phyloP scores from a whole-genome alignment of 2,888 invertebrate genomes.

The Empis livida region DNA sequence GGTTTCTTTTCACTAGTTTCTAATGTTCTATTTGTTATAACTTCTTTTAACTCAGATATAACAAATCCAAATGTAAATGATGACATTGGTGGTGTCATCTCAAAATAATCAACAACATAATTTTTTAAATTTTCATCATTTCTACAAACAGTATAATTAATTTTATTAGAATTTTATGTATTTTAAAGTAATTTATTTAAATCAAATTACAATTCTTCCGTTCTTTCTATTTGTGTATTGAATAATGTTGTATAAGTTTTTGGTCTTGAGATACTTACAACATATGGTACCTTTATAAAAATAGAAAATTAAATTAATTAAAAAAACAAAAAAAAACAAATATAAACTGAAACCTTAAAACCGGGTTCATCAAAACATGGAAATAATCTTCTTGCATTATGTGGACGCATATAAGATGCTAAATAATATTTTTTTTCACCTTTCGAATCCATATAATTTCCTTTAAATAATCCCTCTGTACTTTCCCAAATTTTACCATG shows the following conservation, averaged over 20 bases:
- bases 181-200: background rate
- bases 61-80: constrained; percentile 62
- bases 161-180: background rate
- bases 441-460: constrained; percentile 42
- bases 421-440: constrained; percentile 40
- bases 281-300: constrained; percentile 49
- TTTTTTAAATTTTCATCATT: constrained; percentile 19
- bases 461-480: constrained; percentile 57
- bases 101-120: constrained; percentile 55
- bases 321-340: no score
- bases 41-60: constrained; percentile 47
- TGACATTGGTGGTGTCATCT: constrained; percentile 60
- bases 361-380: constrained; percentile 73
- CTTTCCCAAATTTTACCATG: constrained; percentile 50
- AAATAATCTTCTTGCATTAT: constrained; percentile 61
- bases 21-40: constrained; percentile 11
- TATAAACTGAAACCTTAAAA: constrained; percentile 44
- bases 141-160: constrained; percentile 1
- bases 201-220: constrained; percentile 45
- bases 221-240: constrained; percentile 47
- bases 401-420: constrained; percentile 56
- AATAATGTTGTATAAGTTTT: constrained; percentile 45
- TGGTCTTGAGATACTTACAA: constrained; percentile 48
- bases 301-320: background rate
- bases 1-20: constrained; percentile 20